Percentiles rank a stretch among this genome's conserved stretches.
Evolutionary conservation across 2,113 vertebrate genomes (phyloP).

Genomic region (Synchiropus splendidus): DNA sequence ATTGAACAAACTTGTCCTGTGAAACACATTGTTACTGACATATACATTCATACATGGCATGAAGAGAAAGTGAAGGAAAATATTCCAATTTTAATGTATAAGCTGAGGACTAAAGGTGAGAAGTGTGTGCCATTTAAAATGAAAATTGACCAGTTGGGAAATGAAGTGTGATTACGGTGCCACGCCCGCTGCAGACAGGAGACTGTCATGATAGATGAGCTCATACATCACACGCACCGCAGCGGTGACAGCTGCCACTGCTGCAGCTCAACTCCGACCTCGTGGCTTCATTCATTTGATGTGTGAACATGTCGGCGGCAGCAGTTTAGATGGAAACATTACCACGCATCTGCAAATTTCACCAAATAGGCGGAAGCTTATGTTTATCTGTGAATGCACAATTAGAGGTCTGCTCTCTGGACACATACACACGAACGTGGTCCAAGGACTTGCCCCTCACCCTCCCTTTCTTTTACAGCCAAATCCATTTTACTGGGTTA

Average conservation of each 20-base stretch:
- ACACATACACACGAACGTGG: no score
- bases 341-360: slow-evolving; percentile 8
- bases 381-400: slow-evolving; percentile 15
- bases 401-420: slow-evolving; percentile 2
- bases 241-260: slow-evolving; percentile 58
- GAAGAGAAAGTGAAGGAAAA: no score
- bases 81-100: no score
- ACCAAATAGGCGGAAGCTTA: slow-evolving; percentile 8
- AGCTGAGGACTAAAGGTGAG: no score
- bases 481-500: slow-evolving; percentile 35
- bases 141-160: slow-evolving; percentile 11
- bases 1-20: no score
- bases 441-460: no score
- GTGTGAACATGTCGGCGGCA: slow-evolving; percentile 23
- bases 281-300: slow-evolving; percentile 41
- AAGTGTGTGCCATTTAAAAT: slow-evolving; percentile 10
- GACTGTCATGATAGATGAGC: slow-evolving; percentile 43
- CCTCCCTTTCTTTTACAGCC: slow-evolving; percentile 34
- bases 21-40: no score
- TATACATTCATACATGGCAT: no score
- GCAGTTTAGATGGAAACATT: slow-evolving; percentile 18
- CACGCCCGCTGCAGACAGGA: slow-evolving; percentile 16
- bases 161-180: slow-evolving; percentile 36
- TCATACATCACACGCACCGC: slow-evolving; percentile 55
- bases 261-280: slow-evolving; percentile 43